Evolutionary conservation across 2,113 vertebrate species (phyloP).

Genomic region (Lophius piscatorius): DNA sequence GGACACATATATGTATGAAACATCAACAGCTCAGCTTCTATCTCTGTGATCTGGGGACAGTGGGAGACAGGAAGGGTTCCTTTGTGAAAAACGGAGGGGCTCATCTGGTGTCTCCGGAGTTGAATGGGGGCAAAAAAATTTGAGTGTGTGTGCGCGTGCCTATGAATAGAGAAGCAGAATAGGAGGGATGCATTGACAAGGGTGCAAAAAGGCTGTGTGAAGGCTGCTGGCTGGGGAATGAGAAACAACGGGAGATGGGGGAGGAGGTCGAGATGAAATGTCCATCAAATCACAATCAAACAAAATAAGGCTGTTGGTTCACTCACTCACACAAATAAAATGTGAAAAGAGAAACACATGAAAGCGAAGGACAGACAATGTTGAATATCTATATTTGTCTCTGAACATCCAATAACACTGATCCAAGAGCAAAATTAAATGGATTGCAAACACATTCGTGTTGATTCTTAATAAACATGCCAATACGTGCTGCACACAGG

Average conservation of each 20-base stretch:
- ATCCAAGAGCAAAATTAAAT: too few relatives aligned
- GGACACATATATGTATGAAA: too few relatives aligned
- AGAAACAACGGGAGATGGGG: slow-evolving; percentile 52
- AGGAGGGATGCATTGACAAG: slow-evolving; percentile 84
- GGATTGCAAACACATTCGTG: too few relatives aligned
- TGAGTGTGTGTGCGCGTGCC: slow-evolving; percentile 37
- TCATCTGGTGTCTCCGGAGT: slow-evolving; percentile 87
- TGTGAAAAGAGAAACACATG: slow-evolving; percentile 1
- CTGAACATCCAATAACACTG: too few relatives aligned
- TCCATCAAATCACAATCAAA: slow-evolving; percentile 83
- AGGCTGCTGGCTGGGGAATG: slow-evolving; percentile 81
- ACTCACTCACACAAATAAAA: background rate
- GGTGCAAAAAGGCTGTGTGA: slow-evolving; percentile 93
- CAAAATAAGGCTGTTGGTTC: slow-evolving; percentile 10
- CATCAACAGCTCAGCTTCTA: slow-evolving; percentile 2
- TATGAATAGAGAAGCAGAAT: slow-evolving; percentile 72
- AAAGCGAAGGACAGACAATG: rapidly evolving
- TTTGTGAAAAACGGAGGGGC: slow-evolving; percentile 87
- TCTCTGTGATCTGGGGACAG: slow-evolving; percentile 34
- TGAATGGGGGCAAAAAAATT: slow-evolving; percentile 58
- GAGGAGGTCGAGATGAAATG: slow-evolving; percentile 79
- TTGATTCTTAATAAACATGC: slow-evolving; percentile 1
- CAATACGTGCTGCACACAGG: background rate
- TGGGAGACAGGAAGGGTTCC: slow-evolving; percentile 72
- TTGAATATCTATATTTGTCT: background rate